Conservation (phyloP, 2,797 vertebrate species). For the Ceyx erithaca region DNA sequence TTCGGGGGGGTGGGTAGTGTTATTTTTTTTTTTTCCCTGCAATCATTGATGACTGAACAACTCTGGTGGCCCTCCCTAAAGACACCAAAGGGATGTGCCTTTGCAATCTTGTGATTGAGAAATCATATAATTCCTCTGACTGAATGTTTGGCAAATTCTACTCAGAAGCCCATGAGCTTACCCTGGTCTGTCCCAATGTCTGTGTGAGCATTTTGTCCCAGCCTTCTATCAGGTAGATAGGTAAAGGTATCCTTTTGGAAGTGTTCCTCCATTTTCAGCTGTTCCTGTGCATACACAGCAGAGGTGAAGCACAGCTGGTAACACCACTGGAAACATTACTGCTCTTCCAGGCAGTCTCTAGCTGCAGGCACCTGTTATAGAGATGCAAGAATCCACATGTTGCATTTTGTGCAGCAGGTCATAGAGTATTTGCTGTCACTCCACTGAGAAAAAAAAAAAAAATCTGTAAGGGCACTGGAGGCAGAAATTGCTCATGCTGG, state of each 20-base stretch:
- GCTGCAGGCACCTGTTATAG: background rate
- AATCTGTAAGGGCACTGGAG: background rate
- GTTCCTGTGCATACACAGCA: background rate
- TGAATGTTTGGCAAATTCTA: background rate
- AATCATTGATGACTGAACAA: background rate
- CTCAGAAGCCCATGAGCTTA: background rate
- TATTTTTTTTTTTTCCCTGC: background rate
- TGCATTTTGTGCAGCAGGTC: background rate
- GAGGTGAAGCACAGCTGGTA: background rate
- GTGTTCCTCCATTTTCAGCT: background rate
- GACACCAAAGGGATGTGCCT: background rate
- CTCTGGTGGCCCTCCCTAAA: background rate
- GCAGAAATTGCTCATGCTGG: background rate
- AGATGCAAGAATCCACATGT: background rate
- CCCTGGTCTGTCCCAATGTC: background rate
- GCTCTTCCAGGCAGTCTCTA: background rate
- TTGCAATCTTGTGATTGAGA: background rate
- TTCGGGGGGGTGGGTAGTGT: rapidly evolving
- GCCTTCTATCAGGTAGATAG: background rate
- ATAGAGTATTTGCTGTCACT: background rate
- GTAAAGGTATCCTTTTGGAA: background rate
- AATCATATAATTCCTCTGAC: background rate
- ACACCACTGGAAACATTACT: background rate
- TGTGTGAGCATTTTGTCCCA: background rate
- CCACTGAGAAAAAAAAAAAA: background rate